Evolutionary conservation across 2,888 invertebrate species (phyloP).

Genomic region (Drosophila borborema): DNA sequence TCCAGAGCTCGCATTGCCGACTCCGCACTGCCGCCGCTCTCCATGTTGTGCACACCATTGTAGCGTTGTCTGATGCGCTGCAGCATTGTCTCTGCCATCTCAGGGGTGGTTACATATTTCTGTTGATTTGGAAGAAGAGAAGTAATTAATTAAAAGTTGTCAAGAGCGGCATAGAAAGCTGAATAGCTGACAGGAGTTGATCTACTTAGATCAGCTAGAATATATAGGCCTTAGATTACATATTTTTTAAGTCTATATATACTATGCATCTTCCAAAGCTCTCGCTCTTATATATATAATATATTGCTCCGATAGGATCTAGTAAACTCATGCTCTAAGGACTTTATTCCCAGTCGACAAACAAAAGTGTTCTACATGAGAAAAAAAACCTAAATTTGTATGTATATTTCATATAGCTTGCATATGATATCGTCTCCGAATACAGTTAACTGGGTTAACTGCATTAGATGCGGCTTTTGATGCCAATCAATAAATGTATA

Average conservation of each 20-base stretch:
- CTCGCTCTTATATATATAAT: too few relatives aligned
- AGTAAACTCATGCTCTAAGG: background rate
- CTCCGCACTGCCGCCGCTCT: slow-evolving; percentile 78
- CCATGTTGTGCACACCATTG: slow-evolving; percentile 68
- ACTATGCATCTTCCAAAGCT: too few relatives aligned
- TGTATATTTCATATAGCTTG: background rate
- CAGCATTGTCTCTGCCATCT: slow-evolving; percentile 83
- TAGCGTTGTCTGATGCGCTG: slow-evolving; percentile 82
- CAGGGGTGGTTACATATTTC: slow-evolving; percentile 83
- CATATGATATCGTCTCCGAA: background rate
- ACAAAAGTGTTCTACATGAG: background rate
- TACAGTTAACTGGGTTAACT: background rate
- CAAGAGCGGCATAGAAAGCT: background rate
- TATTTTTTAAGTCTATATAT: too few relatives aligned
- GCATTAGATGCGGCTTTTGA: background rate
- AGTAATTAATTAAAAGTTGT: background rate
- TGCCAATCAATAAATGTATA: slow-evolving; percentile 1
- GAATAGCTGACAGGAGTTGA: background rate
- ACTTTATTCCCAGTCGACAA: background rate
- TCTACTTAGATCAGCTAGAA: background rate
- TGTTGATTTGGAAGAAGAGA: slow-evolving; percentile 24
- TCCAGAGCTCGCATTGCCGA: slow-evolving; percentile 86
- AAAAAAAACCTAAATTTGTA: background rate
- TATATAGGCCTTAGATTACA: too few relatives aligned
- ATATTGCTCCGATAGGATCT: background rate